These are phyloP conservation scores for Diarsia dahlii DNA, from an alignment of 2,888 invertebrate genomes.

Conservation along the genomic window DNA sequence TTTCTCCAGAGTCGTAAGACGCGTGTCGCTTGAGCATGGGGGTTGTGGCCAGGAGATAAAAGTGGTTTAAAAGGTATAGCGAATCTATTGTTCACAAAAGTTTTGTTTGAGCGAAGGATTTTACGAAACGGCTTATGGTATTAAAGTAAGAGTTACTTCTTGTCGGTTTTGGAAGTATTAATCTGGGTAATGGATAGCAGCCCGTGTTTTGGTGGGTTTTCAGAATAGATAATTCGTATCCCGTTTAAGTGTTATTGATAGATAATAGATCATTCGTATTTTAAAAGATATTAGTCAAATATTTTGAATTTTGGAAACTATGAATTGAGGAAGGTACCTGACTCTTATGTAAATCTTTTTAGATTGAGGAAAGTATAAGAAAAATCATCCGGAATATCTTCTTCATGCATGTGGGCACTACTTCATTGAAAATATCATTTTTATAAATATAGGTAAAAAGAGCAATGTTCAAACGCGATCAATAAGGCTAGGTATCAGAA, in stretches of 20 bases:
- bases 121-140: background rate
- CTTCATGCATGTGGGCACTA: no score
- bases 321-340: background rate
- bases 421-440: no score
- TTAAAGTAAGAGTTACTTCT: slow-evolving; percentile 1
- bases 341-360: no score
- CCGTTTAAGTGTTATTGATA: no score
- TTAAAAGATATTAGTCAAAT: no score
- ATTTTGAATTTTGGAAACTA: background rate
- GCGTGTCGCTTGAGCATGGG: background rate
- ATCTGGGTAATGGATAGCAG: background rate
- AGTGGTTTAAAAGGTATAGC: background rate
- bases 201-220: background rate
- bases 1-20: background rate
- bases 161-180: background rate
- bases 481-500: no score
- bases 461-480: no score
- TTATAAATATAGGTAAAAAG: no score
- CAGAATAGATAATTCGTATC: background rate
- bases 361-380: no score
- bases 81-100: slow-evolving; percentile 8
- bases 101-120: slow-evolving; percentile 5
- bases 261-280: background rate
- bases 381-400: no score
- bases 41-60: background rate